Conservation (phyloP, 1,140 invertebrate species). For the Ooceraea biroi region DNA sequence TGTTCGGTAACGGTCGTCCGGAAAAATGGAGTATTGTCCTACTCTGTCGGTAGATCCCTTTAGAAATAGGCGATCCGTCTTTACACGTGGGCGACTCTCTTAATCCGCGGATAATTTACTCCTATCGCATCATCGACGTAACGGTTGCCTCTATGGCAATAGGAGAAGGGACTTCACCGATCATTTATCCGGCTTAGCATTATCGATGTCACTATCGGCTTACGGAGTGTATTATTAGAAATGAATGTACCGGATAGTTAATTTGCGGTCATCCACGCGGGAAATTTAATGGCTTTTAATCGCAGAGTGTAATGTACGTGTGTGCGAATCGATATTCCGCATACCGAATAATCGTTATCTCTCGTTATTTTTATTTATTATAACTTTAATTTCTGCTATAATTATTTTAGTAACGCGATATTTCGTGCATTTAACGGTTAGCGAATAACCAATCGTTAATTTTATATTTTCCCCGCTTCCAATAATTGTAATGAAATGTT, state of each 20-base stretch:
- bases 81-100: constrained; percentile 25
- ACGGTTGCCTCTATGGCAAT: not conserved
- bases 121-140: constrained; percentile 33
- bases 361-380: not conserved
- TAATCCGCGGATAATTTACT: constrained; percentile 67
- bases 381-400: not conserved
- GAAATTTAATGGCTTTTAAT: not conserved
- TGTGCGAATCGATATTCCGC: not conserved
- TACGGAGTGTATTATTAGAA: not conserved
- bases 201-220: not conserved
- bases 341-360: not conserved
- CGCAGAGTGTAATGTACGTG: not conserved
- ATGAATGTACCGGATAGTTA: not conserved
- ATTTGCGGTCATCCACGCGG: not conserved
- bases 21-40: constrained; percentile 62
- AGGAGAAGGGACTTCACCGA: not conserved
- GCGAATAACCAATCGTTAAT: not conserved
- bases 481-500: not conserved
- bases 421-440: not conserved
- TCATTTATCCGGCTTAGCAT: not conserved
- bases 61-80: constrained; percentile 46
- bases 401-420: not conserved
- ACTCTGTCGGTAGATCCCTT: constrained; percentile 41
- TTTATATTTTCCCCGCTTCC: not conserved
- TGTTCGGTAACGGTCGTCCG: not conserved